Percentiles rank a stretch among this genome's conserved stretches.
phyloP scores from a whole-genome alignment of 2,113 vertebrate species.

The Cyanoderma ruficeps region DNA sequence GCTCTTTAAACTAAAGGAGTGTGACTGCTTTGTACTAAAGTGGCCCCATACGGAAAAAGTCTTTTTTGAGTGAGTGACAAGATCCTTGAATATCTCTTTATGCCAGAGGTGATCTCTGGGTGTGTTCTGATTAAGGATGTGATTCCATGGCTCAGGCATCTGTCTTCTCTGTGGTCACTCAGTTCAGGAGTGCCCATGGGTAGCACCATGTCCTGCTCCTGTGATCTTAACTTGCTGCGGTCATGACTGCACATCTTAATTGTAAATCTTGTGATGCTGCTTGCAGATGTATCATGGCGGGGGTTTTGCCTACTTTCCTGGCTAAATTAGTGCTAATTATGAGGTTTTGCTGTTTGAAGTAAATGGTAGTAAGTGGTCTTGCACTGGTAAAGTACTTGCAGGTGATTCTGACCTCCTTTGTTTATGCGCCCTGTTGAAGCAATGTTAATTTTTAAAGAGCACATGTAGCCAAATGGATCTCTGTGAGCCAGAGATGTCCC shows the following conservation, averaged over 20 bases:
- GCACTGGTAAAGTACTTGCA: neutral
- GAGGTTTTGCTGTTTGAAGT: neutral
- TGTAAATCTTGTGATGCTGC: neutral
- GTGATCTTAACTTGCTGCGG: neutral
- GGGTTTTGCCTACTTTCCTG: neutral
- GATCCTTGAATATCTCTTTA: neutral
- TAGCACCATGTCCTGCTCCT: neutral
- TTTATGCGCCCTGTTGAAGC: neutral
- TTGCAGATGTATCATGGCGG: fast-evolving
- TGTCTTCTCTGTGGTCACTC: neutral
- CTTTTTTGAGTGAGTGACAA: fast-evolving
- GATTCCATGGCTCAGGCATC: neutral
- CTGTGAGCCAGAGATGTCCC: neutral
- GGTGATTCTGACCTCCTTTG: neutral
- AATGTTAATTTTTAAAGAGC: neutral
- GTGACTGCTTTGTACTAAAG: neutral
- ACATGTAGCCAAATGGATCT: neutral
- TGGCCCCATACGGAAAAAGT: neutral
- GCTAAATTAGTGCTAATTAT: neutral
- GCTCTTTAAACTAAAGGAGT: neutral
- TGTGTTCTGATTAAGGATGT: neutral
- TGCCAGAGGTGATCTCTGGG: neutral
- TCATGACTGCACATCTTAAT: neutral
- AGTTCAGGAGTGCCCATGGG: neutral
- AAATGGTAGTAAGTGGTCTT: neutral